phyloP scores from a whole-genome alignment of 2,888 invertebrate species.

The Tetragonula carbonaria region DNA sequence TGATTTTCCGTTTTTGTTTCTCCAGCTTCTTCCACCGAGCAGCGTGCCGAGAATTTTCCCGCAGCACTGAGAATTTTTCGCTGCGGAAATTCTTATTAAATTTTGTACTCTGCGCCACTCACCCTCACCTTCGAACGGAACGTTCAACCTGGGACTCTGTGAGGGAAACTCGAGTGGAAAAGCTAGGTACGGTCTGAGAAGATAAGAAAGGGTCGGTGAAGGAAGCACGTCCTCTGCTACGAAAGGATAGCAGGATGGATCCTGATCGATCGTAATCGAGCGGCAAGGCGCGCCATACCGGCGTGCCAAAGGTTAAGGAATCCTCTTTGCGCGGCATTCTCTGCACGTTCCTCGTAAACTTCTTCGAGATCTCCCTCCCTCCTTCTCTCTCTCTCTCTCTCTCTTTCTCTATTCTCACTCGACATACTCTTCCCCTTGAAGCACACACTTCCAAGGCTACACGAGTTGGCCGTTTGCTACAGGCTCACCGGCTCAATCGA shows the following conservation, averaged over 20 bases:
- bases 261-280: constrained; percentile 70
- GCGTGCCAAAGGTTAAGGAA: constrained; percentile 70
- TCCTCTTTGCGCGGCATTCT: constrained; percentile 65
- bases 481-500: constrained; percentile 61
- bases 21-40: too few relatives aligned
- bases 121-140: too few relatives aligned
- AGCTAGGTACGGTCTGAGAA: background rate
- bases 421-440: constrained; percentile 17
- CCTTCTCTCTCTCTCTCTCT: background rate
- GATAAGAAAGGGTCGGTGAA: constrained; percentile 18
- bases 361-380: constrained; percentile 41
- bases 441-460: constrained; percentile 62
- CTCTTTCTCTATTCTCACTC: background rate
- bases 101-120: too few relatives aligned
- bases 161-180: background rate
- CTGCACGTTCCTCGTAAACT: constrained; percentile 65
- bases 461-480: constrained; percentile 47
- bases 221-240: constrained; percentile 37
- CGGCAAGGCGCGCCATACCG: constrained; percentile 54
- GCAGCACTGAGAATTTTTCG: too few relatives aligned
- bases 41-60: too few relatives aligned
- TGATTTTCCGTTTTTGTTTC: background rate
- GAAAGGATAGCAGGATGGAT: constrained; percentile 53
- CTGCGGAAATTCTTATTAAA: too few relatives aligned
- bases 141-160: too few relatives aligned